These are phyloP conservation scores for Ellobius talpinus DNA, from an alignment of 2,113 vertebrate genomes.

Conservation along the genomic window DNA sequence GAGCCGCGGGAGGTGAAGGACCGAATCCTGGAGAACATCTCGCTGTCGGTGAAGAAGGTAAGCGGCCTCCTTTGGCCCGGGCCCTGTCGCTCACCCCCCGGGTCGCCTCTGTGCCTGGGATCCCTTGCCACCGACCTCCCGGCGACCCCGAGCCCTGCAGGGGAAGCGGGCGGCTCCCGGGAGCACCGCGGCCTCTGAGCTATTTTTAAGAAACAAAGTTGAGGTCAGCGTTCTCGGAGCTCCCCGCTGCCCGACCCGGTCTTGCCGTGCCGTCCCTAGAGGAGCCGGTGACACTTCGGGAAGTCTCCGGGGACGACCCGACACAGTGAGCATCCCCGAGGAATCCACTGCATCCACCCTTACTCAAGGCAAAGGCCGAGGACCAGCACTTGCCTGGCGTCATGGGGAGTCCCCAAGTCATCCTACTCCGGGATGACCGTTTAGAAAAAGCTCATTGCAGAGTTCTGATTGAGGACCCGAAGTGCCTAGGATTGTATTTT, in stretches of 20 bases:
- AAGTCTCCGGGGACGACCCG: neutral
- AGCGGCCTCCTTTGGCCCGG: conserved; percentile 56
- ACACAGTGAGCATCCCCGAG: neutral
- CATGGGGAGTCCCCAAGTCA: neutral
- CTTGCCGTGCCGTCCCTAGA: neutral
- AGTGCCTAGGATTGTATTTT: neutral
- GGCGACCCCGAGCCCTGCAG: neutral
- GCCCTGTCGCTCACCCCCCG: neutral
- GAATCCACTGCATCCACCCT: neutral
- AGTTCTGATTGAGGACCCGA: neutral
- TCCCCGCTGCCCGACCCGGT: neutral
- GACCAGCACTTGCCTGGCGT: neutral
- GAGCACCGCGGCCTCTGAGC: conserved; percentile 36
- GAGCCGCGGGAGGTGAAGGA: conserved; percentile 97
- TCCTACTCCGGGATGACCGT: neutral
- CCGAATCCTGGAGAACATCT: conserved; percentile 97
- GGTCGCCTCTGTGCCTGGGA: neutral
- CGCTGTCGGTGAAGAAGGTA: conserved; percentile 97
- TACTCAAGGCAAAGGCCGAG: neutral
- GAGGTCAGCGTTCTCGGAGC: conserved; percentile 52
- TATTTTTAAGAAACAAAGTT: conserved; percentile 62
- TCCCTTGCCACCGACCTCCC: neutral
- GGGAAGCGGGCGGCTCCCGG: conserved; percentile 2
- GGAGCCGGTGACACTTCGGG: neutral
- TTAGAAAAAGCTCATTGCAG: neutral